These are phyloP conservation scores for Heliconius hortense DNA, from an alignment of 2,888 invertebrate species.

Conservation along the genomic window DNA sequence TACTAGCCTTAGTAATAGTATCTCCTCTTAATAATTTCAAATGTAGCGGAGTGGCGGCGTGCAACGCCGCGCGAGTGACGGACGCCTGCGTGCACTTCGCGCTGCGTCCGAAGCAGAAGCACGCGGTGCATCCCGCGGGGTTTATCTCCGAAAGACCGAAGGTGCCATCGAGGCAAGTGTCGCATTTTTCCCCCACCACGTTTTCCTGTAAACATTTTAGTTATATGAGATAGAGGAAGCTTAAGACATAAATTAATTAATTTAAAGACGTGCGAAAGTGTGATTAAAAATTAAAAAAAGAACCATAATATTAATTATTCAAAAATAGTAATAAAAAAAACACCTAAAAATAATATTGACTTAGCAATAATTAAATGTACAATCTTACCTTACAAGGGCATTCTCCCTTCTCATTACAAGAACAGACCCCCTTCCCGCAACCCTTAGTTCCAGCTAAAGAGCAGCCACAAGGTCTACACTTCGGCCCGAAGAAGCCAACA, in stretches of 20 bases:
- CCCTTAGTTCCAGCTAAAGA: slow-evolving; percentile 86
- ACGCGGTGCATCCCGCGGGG: slow-evolving; percentile 94
- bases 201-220: slow-evolving; percentile 83
- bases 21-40: slow-evolving; percentile 64
- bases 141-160: slow-evolving; percentile 91
- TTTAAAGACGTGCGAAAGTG: background rate
- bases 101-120: slow-evolving; percentile 97
- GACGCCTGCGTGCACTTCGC: slow-evolving; percentile 90
- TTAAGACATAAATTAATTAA: background rate
- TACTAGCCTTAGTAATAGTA: slow-evolving; percentile 38
- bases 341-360: no score
- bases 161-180: slow-evolving; percentile 90
- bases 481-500: slow-evolving; percentile 92
- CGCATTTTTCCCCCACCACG: slow-evolving; percentile 92
- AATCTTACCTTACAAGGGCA: slow-evolving; percentile 93
- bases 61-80: slow-evolving; percentile 91
- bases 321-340: background rate
- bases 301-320: background rate
- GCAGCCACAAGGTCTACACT: slow-evolving; percentile 93
- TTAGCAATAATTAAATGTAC: background rate
- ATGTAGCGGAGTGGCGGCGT: slow-evolving; percentile 81
- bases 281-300: background rate
- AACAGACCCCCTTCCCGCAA: slow-evolving; percentile 83
- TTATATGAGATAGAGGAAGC: background rate
- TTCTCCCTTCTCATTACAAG: slow-evolving; percentile 88